Percentiles rank a stretch among this genome's conserved stretches.
These are phyloP conservation scores for Engraulis encrasicolus DNA, from an alignment of 2,113 vertebrate species.

Conservation along the genomic window DNA sequence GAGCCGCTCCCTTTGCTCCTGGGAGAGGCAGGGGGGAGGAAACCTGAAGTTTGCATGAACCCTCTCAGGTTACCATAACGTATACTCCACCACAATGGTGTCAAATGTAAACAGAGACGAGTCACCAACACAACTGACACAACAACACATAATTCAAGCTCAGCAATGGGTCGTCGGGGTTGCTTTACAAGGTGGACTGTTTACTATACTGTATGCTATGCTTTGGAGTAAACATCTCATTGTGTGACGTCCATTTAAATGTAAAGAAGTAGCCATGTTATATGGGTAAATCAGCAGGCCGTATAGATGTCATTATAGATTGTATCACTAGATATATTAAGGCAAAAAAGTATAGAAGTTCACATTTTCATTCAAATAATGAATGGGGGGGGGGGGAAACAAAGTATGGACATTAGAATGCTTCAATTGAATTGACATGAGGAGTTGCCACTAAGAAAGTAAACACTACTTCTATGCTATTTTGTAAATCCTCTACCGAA, in stretches of 20 bases:
- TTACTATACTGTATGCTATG: neutral
- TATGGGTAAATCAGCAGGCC: too few species aligned
- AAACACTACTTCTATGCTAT: too few species aligned
- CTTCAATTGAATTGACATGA: too few species aligned
- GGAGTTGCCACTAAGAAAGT: too few species aligned
- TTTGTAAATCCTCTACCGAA: too few species aligned
- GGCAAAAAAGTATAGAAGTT: too few species aligned
- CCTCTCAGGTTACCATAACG: slow-evolving; percentile 45
- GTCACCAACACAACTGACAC: slow-evolving; percentile 31
- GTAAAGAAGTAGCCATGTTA: too few species aligned
- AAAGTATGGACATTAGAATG: too few species aligned
- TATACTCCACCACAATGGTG: slow-evolving; percentile 46
- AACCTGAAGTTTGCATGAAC: neutral
- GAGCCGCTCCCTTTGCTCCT: slow-evolving; percentile 17
- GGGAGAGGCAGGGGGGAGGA: slow-evolving; percentile 1
- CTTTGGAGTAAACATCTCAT: neutral
- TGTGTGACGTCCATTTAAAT: neutral
- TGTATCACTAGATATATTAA: too few species aligned
- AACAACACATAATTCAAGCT: slow-evolving; percentile 26
- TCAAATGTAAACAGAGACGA: slow-evolving; percentile 64
- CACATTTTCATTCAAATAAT: too few species aligned
- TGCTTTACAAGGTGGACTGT: neutral
- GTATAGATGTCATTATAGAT: too few species aligned
- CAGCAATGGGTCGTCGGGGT: neutral
- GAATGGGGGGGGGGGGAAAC: too few species aligned